Conservation (phyloP, 2,888 invertebrate species). For the Anodontia alba region DNA sequence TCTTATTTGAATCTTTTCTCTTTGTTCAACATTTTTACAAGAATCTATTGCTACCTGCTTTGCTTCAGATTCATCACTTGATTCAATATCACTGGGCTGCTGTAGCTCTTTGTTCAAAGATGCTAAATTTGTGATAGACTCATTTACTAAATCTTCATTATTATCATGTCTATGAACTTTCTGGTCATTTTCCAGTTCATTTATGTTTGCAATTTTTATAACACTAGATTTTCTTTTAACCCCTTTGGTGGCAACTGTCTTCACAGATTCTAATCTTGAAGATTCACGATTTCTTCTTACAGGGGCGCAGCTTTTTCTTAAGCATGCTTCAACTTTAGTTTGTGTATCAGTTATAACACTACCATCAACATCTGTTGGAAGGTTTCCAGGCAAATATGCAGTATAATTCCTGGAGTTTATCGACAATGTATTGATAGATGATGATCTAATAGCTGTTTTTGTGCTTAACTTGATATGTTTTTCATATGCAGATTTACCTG, state of each 20-base stretch:
- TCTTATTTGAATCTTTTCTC: neutral
- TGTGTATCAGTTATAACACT: neutral
- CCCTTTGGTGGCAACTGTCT: neutral
- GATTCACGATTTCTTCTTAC: neutral
- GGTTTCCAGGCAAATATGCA: neutral
- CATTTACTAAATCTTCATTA: too few species aligned
- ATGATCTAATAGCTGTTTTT: neutral
- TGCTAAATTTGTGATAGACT: neutral
- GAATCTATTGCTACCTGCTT: neutral
- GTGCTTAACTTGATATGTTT: neutral
- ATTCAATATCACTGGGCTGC: neutral
- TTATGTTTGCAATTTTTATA: neutral
- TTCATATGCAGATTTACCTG: neutral
- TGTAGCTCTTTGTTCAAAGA: too few species aligned
- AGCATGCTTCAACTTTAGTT: neutral
- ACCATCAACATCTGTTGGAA: conserved; percentile 1
- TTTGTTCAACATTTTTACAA: neutral
- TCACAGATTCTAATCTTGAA: neutral
- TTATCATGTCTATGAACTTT: too few species aligned
- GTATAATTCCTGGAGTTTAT: too few species aligned
- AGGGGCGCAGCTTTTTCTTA: too few species aligned
- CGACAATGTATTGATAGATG: neutral
- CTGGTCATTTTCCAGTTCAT: neutral
- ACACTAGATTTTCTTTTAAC: neutral
- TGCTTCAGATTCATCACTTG: neutral